Percentiles rank a stretch among this genome's conserved stretches.
Conservation (phyloP, 2,888 invertebrate genomes). For the Hylaea fasciaria region DNA sequence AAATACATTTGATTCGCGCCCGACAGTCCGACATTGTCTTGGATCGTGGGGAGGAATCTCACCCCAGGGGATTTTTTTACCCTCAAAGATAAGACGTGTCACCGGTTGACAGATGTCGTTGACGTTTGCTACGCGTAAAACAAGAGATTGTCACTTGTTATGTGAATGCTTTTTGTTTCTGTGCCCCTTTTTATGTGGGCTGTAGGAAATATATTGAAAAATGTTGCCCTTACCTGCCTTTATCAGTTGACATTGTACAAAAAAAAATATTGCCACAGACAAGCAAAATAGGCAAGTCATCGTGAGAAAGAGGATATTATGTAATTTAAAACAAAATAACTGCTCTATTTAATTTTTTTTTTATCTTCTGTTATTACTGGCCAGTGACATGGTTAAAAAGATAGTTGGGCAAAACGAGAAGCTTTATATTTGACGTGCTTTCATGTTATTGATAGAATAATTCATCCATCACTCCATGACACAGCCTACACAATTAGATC, state of each 20-base stretch:
- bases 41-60: slow-evolving; percentile 44
- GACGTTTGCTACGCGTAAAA: slow-evolving; percentile 70
- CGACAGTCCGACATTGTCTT: slow-evolving; percentile 55
- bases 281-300: no score
- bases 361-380: slow-evolving; percentile 6
- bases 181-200: slow-evolving; percentile 22
- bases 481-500: slow-evolving; percentile 25
- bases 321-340: no score
- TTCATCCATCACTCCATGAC: slow-evolving; percentile 31
- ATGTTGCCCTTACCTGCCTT: background rate
- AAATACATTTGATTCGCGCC: slow-evolving; percentile 76
- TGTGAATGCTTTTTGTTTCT: slow-evolving; percentile 37
- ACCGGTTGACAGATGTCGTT: slow-evolving; percentile 78
- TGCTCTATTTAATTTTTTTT: no score
- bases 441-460: slow-evolving; percentile 14
- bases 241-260: background rate
- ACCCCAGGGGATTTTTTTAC: slow-evolving; percentile 69
- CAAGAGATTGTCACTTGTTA: slow-evolving; percentile 61
- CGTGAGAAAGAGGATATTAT: no score
- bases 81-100: slow-evolving; percentile 77
- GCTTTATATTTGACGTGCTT: slow-evolving; percentile 5
- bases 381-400: background rate
- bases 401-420: background rate
- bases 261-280: no score
- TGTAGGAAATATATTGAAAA: background rate